phyloP scores from a whole-genome alignment of 2,113 vertebrate genomes.

The Oostethus manadensis region DNA sequence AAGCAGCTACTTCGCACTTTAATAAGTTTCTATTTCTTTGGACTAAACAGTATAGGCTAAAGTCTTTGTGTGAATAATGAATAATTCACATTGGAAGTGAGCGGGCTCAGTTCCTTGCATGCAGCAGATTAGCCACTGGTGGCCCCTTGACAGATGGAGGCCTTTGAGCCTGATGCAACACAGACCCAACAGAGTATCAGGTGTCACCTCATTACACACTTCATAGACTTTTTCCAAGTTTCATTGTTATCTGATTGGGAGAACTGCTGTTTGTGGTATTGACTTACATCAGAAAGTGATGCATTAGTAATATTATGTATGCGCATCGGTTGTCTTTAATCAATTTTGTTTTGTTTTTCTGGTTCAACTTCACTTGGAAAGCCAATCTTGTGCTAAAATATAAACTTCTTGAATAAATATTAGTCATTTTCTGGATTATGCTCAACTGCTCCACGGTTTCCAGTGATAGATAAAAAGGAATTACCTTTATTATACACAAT shows the following conservation, averaged over 20 bases:
- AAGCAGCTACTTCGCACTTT: conserved; percentile 31
- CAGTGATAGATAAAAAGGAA: conserved; percentile 1
- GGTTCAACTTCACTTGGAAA: not conserved
- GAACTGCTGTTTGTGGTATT: conserved; percentile 8
- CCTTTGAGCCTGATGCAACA: conserved; percentile 58
- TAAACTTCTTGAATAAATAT: not conserved
- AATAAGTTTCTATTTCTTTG: conserved; percentile 42
- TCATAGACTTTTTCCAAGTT: conserved; percentile 57
- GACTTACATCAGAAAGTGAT: conserved; percentile 4
- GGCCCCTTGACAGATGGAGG: conserved; percentile 69
- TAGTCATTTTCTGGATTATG: no score
- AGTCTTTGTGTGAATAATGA: conserved; percentile 58
- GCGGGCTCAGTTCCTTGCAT: conserved; percentile 54
- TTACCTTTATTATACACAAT: conserved; percentile 14
- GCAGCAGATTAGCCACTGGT: conserved; percentile 65
- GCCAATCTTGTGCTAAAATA: not conserved
- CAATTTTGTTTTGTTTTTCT: not conserved
- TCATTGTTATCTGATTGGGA: conserved; percentile 51
- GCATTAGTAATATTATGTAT: not conserved
- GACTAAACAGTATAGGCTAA: conserved; percentile 47
- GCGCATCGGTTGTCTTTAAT: conserved; percentile 1
- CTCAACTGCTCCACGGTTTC: conserved; percentile 6
- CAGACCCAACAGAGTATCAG: conserved; percentile 58
- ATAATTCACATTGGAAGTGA: conserved; percentile 65
- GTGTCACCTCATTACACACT: conserved; percentile 68